Conservation (phyloP, 2,888 invertebrate species). For the Nipponacmea schrenckii region DNA sequence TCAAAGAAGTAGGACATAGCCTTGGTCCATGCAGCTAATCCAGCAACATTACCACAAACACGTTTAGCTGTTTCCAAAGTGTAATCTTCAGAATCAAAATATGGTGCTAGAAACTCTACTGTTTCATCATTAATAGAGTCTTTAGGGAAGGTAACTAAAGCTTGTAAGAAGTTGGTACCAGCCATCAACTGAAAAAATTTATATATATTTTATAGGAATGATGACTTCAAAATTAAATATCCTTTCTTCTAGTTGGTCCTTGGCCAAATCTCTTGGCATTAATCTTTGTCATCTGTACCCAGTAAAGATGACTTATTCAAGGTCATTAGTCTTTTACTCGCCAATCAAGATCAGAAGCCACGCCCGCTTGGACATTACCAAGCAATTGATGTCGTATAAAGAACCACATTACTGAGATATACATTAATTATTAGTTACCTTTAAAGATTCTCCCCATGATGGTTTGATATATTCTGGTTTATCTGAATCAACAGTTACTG, state of each 20-base stretch:
- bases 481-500: constrained; percentile 62
- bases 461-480: constrained; percentile 60
- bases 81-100: constrained; percentile 67
- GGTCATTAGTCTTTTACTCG: too few species aligned
- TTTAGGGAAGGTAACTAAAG: constrained; percentile 89
- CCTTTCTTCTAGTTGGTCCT: too few species aligned
- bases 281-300: too few species aligned
- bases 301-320: too few species aligned
- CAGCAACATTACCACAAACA: constrained; percentile 69
- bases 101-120: constrained; percentile 66
- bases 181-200: constrained; percentile 60
- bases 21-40: constrained; percentile 67
- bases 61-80: constrained; percentile 66
- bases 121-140: constrained; percentile 69
- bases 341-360: too few species aligned
- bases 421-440: constrained; percentile 48
- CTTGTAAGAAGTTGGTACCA: constrained; percentile 63
- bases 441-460: constrained; percentile 67
- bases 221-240: too few species aligned
- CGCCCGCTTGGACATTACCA: too few species aligned
- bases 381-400: too few species aligned
- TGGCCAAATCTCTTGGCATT: too few species aligned
- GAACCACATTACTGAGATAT: too few species aligned
- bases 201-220: too few species aligned
- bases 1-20: constrained; percentile 68